A percentile compares a stretch with the other conserved stretches of the same genome.
These are phyloP conservation scores for Gastrophryne carolinensis DNA, from an alignment of 2,797 vertebrate genomes.

Conservation along the genomic window DNA sequence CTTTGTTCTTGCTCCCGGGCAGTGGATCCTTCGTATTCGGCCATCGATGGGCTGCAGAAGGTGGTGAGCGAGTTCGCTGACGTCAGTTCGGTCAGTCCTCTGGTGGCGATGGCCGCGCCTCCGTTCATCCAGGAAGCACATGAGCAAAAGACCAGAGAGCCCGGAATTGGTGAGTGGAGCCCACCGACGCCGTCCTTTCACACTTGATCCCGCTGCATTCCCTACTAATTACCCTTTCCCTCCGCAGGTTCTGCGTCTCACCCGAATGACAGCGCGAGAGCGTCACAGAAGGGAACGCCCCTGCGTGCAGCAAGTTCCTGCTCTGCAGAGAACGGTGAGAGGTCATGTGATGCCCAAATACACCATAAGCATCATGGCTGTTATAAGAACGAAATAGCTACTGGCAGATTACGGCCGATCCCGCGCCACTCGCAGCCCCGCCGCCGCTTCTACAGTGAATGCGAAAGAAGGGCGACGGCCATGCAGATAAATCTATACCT, in stretches of 20 bases:
- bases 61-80: conserved; percentile 43
- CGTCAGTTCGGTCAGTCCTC: conserved; percentile 22
- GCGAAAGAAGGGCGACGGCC: too few species aligned
- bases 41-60: conserved; percentile 27
- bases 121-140: background rate
- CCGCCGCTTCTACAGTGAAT: too few species aligned
- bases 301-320: background rate
- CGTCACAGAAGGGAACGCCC: background rate
- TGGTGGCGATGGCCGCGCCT: background rate
- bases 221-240: background rate
- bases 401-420: too few species aligned
- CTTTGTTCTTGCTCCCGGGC: background rate
- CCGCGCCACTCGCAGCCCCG: too few species aligned
- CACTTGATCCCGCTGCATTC: too few species aligned
- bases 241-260: background rate
- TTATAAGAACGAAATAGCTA: too few species aligned
- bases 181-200: too few species aligned
- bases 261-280: background rate
- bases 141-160: conserved; percentile 13
- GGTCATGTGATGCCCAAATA: too few species aligned
- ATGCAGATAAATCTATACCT: too few species aligned
- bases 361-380: too few species aligned
- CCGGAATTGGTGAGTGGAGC: background rate
- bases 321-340: conserved; percentile 43
- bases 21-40: conserved; percentile 34